Evolutionary conservation across 1,140 invertebrate genomes (phyloP), one percentile per base, ranked within the genome.

Genomic region (Caenorhabditis briggsae): DNA sequence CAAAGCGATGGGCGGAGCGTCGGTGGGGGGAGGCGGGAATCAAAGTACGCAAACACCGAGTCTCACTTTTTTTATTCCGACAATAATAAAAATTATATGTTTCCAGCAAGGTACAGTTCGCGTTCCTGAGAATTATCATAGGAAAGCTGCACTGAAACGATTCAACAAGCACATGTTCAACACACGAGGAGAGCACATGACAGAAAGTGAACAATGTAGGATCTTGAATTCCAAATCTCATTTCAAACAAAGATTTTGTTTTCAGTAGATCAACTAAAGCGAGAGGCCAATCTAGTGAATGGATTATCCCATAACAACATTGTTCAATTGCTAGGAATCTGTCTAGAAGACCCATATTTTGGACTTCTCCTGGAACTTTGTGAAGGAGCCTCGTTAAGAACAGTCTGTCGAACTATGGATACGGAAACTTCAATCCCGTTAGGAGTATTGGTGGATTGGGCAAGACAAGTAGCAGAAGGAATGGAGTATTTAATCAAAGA

Each of bases 311-410:
- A 85, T 23, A 25, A 20, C 14, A 85, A 85, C 64, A 85, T 85
- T 43, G 65, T 85, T 16, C 18, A 43, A 18, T 18, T 85, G 23
- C 46, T 70, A 64, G 84, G 85, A 65, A 86, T 86, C 18, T 86
- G 85, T 55, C 33, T 86, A 20, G 85, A 82, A 50, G 55, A 58
- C 25, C 74, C 74, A 8, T 50, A 86, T 61, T 58, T 86, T 41
- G 85, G 85, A 14, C 56, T 86, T 3, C 12, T 86, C 3, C 53
- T 86, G 5, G 85, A 86, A 41, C 59, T 86, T 5, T 86, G 85
- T 55, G 85, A 86, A 74, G 85, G 85, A 20, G 48, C 70, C 6
- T 78, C 70, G 1, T n/a, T 78, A 14, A 12, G 46, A 20, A 48
- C 25, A 9, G 70, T 78, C 3, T 78, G 70, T 23, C 46, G 70